These are phyloP conservation scores for Tryphoninae sp. DNA, from an alignment of 2,888 invertebrate species.

Conservation along the genomic window DNA sequence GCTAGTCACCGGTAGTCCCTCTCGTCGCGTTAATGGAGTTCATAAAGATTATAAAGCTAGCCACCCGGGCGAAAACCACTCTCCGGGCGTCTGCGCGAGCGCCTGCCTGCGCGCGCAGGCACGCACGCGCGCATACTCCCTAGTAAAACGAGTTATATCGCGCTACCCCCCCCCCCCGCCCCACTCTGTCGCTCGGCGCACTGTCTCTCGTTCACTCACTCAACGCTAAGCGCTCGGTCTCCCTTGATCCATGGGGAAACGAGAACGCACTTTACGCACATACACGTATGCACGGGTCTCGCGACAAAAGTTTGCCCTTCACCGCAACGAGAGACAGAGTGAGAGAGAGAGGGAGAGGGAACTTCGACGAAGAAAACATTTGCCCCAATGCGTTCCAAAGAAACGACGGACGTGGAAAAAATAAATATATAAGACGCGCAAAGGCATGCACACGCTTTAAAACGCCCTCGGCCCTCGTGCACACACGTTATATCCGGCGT, in stretches of 20 bases:
- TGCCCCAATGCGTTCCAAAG: constrained; percentile 15
- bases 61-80: constrained; percentile 68
- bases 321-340: neutral
- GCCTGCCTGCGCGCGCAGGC: constrained; percentile 10
- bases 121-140: constrained; percentile 3
- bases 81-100: constrained; percentile 27
- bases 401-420: neutral
- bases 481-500: constrained; percentile 64
- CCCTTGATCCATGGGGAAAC: constrained; percentile 34
- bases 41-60: constrained; percentile 75
- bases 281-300: neutral
- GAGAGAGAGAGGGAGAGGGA: neutral
- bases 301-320: neutral
- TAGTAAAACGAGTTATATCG: constrained; percentile 57
- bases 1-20: constrained; percentile 63
- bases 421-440: neutral
- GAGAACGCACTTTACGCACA: constrained; percentile 55
- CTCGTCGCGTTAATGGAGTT: constrained; percentile 75
- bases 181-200: neutral
- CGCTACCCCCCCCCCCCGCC: neutral
- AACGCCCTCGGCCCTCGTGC: constrained; percentile 9
- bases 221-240: too few species aligned
- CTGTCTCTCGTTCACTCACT: constrained; percentile 8
- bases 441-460: neutral
- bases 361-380: constrained; percentile 17